A percentile compares a stretch with the other conserved stretches of the same genome.
These are phyloP conservation scores for Helogale parvula DNA, from an alignment of 2,113 vertebrate species.

Conservation along the genomic window DNA sequence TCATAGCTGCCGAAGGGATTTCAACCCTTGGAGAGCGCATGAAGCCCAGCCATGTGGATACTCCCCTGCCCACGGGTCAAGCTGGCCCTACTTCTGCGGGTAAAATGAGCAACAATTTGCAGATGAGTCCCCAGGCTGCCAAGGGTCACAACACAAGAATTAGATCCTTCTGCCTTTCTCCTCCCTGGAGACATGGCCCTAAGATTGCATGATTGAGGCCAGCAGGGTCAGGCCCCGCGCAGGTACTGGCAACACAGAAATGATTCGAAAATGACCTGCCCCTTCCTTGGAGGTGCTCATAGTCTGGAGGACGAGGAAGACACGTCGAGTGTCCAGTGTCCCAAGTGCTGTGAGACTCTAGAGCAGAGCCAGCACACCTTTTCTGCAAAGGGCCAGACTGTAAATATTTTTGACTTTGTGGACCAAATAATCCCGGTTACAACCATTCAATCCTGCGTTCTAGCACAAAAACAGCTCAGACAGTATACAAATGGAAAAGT, in stretches of 20 bases:
- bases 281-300: neutral
- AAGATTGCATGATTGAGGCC: neutral
- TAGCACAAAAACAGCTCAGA: neutral
- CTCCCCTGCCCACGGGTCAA: neutral
- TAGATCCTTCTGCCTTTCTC: neutral
- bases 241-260: neutral
- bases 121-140: neutral
- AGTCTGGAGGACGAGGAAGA: neutral
- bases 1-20: neutral
- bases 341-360: neutral
- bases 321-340: neutral
- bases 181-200: neutral
- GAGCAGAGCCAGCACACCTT: neutral
- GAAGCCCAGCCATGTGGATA: neutral
- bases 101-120: neutral
- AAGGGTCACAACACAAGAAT: neutral
- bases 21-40: neutral
- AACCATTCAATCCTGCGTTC: neutral
- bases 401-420: neutral
- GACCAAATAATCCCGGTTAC: neutral
- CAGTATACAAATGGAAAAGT: neutral
- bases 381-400: neutral
- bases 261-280: neutral
- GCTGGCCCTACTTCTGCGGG: too few species aligned
- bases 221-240: neutral